phyloP scores from a whole-genome alignment of 2,888 invertebrate genomes.

The Oxytorus armatus region DNA sequence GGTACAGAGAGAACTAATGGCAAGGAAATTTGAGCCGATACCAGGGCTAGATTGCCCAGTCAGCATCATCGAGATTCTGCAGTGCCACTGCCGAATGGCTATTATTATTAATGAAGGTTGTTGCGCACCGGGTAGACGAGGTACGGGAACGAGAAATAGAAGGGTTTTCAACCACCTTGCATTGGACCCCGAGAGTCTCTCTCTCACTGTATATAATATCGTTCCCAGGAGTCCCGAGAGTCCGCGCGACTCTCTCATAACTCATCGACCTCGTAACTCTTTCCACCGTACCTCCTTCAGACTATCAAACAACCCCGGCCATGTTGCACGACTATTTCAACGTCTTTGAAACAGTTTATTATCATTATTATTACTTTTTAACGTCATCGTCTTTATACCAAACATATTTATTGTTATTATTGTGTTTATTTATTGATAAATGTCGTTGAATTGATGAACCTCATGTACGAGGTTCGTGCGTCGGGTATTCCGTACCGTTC shows the following conservation, averaged over 20 bases:
- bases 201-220: conserved; percentile 33
- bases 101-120: conserved; percentile 76
- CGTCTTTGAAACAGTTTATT: conserved; percentile 23
- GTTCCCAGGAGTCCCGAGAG: conserved; percentile 62
- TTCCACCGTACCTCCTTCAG: conserved; percentile 29
- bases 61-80: conserved; percentile 65
- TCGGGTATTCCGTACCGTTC: too few species aligned
- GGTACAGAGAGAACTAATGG: conserved; percentile 70
- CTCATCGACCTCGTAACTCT: conserved; percentile 62
- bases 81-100: conserved; percentile 60
- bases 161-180: conserved; percentile 58
- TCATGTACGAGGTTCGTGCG: too few species aligned
- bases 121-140: conserved; percentile 53
- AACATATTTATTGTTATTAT: background rate
- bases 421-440: background rate
- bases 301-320: conserved; percentile 47
- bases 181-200: conserved; percentile 42
- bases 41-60: conserved; percentile 67
- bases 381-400: too few species aligned
- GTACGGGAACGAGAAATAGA: conserved; percentile 23
- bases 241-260: conserved; percentile 61
- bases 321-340: conserved; percentile 34
- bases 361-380: conserved; percentile 13
- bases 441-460: background rate
- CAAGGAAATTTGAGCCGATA: conserved; percentile 74